Evolutionary conservation across 2,888 invertebrate species (phyloP).

Genomic region (Noctua janthina): DNA sequence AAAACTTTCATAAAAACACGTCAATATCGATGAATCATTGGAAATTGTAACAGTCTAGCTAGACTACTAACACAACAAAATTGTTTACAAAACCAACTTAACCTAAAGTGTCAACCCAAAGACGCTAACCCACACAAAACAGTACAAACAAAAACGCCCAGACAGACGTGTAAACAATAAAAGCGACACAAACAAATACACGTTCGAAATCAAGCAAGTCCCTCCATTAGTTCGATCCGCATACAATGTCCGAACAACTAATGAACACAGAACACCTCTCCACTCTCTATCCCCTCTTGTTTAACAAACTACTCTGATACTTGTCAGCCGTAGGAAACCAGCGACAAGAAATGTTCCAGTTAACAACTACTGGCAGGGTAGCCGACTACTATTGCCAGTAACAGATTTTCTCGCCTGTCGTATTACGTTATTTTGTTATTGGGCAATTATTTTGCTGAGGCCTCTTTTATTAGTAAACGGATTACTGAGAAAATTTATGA

Average conservation of each 20-base stretch:
- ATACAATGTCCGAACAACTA: conserved; percentile 71
- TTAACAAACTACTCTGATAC: conserved; percentile 76
- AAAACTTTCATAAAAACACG: not conserved
- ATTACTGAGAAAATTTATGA: conserved; percentile 51
- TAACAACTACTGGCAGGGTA: conserved; percentile 75
- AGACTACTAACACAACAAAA: not conserved
- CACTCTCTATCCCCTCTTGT: conserved; percentile 68
- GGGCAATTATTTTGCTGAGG: conserved; percentile 66
- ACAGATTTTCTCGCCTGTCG: conserved; percentile 71
- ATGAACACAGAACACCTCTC: conserved; percentile 72
- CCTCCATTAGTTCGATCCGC: conserved; percentile 67
- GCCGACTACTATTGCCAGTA: conserved; percentile 59
- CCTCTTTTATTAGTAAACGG: conserved; percentile 55
- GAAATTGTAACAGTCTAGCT: not conserved
- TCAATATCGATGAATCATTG: not conserved
- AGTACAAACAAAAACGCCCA: conserved; percentile 27
- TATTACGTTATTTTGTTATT: conserved; percentile 70
- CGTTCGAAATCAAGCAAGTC: conserved; percentile 48
- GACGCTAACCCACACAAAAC: conserved; percentile 12
- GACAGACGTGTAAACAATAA: conserved; percentile 31
- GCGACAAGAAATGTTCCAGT: conserved; percentile 78
- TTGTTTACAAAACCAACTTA: conserved; percentile 20
- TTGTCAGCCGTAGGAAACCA: conserved; percentile 77
- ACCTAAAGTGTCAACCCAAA: conserved; percentile 30
- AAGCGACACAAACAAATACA: conserved; percentile 41